phyloP scores from a whole-genome alignment of 2,888 invertebrate species.

The Lepidocyrtoides sp. region DNA sequence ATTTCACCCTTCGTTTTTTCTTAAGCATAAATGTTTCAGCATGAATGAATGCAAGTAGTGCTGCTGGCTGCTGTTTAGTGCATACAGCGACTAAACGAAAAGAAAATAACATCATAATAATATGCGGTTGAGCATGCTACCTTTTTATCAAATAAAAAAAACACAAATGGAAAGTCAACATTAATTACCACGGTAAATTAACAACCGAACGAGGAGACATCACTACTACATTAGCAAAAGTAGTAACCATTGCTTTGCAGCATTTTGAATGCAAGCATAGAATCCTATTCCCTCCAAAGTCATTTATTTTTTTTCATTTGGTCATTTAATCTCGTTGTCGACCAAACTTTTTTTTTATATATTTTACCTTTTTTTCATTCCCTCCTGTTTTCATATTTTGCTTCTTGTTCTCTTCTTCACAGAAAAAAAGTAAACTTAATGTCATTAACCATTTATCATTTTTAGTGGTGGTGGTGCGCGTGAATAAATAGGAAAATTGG shows the following conservation, averaged over 20 bases:
- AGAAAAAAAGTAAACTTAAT: constrained; percentile 66
- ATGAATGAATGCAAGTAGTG: neutral
- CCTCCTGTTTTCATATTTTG: neutral
- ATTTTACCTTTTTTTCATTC: no score
- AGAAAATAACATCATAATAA: neutral
- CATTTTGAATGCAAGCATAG: neutral
- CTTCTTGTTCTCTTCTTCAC: neutral
- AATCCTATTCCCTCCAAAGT: neutral
- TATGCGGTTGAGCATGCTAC: neutral
- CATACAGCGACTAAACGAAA: no score
- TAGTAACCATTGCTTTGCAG: neutral
- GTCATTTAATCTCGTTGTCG: neutral
- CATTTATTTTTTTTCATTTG: neutral
- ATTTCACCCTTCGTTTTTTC: neutral
- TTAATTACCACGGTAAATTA: constrained; percentile 1
- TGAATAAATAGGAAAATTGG: constrained; percentile 34
- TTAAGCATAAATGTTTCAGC: neutral
- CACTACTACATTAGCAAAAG: neutral
- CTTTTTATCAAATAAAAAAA: neutral
- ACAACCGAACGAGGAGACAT: neutral
- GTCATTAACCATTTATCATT: constrained; percentile 77
- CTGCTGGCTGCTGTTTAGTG: no score
- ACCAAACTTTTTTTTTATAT: neutral
- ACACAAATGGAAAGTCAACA: neutral
- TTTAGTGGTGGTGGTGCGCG: neutral